phyloP scores from a whole-genome alignment of 1,140 invertebrate species.

The Ceratosolen fusciceps region DNA sequence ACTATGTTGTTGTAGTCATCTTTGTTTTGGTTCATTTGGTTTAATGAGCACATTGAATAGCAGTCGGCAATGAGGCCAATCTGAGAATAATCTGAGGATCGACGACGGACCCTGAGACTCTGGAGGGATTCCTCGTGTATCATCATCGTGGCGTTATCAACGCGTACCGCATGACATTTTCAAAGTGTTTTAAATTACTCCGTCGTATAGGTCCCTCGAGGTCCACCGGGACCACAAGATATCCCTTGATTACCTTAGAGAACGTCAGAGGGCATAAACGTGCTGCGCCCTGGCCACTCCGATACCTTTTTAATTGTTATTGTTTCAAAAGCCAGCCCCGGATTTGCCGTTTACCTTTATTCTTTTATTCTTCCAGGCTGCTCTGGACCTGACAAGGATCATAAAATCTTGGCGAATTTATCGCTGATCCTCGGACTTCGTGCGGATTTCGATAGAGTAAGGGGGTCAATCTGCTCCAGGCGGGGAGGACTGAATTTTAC shows the following conservation, averaged over 20 bases:
- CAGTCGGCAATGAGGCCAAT: background rate
- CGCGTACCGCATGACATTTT: conserved; percentile 46
- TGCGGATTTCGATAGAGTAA: background rate
- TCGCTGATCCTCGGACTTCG: background rate
- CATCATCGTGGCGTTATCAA: background rate
- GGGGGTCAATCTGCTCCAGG: too few species aligned
- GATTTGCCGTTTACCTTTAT: background rate
- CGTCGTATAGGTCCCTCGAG: background rate
- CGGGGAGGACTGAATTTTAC: too few species aligned
- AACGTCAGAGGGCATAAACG: background rate
- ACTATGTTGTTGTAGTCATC: too few species aligned
- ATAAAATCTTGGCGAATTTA: background rate
- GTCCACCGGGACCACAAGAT: too few species aligned
- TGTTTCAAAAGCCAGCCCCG: conserved; percentile 3
- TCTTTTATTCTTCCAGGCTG: background rate
- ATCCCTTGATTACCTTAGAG: conserved; percentile 23
- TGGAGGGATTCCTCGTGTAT: conserved; percentile 19
- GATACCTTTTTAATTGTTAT: conserved; percentile 11
- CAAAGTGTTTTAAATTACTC: conserved; percentile 57
- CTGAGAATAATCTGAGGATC: background rate
- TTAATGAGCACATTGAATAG: too few species aligned
- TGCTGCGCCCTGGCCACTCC: background rate
- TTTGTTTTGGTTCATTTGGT: too few species aligned
- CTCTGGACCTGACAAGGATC: background rate
- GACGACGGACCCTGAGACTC: background rate